A percentile compares a stretch with the other conserved stretches of the same genome.
These are phyloP conservation scores for Microtus pennsylvanicus DNA, from an alignment of 2,113 vertebrate genomes.

Conservation along the genomic window DNA sequence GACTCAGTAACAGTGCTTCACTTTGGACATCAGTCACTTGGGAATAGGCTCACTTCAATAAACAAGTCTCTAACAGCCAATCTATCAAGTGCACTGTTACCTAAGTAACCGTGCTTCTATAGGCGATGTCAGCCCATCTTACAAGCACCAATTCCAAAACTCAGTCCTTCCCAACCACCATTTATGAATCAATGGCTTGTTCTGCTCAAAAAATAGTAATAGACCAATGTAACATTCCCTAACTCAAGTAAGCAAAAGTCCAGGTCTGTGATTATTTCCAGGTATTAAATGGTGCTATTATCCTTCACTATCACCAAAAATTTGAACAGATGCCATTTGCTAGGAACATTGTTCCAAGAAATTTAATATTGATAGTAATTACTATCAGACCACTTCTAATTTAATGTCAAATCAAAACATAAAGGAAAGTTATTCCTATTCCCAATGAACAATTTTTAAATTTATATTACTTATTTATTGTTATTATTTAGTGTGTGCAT, in stretches of 20 bases:
- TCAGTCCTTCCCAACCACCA: not conserved
- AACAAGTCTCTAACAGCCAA: conserved; percentile 7
- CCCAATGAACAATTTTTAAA: not conserved
- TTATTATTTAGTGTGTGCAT: not conserved
- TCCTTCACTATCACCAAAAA: not conserved
- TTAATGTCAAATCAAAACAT: not conserved
- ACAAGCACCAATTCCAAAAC: not conserved
- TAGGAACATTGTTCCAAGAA: not conserved
- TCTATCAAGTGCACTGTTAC: not conserved
- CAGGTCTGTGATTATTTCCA: not conserved
- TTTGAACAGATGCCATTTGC: not conserved
- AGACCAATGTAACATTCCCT: not conserved
- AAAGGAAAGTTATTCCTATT: not conserved
- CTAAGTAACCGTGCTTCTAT: not conserved
- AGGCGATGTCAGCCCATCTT: not conserved
- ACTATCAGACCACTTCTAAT: not conserved
- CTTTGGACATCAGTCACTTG: not conserved
- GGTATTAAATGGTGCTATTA: not conserved
- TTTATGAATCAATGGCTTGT: not conserved
- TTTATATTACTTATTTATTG: too few species aligned
- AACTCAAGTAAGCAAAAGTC: not conserved
- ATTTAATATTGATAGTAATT: not conserved
- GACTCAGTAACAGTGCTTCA: not conserved
- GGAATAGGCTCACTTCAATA: not conserved
- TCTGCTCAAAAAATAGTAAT: not conserved